Conservation (phyloP, 2,797 vertebrate genomes). For the Arnoldichthys spilopterus region DNA sequence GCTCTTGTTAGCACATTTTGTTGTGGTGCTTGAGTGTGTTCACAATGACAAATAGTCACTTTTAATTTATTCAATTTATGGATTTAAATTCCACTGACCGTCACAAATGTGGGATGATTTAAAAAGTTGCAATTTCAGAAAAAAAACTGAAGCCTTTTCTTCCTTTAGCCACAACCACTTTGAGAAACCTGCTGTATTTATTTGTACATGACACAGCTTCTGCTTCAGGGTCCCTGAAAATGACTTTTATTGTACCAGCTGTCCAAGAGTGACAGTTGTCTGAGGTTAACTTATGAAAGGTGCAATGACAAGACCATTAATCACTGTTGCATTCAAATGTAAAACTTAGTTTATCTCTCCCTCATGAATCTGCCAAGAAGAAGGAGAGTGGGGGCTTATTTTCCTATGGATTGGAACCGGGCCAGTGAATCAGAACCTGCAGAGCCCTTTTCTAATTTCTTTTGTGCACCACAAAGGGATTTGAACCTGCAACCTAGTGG, state of each 20-base stretch:
- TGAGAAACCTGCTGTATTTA: not conserved
- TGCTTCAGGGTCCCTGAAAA: not conserved
- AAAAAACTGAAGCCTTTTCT: not conserved
- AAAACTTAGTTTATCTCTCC: constrained; percentile 1
- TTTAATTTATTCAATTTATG: too few species aligned
- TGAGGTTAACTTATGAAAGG: not conserved
- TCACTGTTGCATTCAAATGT: constrained; percentile 5
- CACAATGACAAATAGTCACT: too few species aligned
- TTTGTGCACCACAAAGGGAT: constrained; percentile 19
- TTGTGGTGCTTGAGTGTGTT: too few species aligned
- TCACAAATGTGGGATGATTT: not conserved
- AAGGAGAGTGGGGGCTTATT: not conserved
- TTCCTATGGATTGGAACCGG: constrained; percentile 14
- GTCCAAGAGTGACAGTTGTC: too few species aligned
- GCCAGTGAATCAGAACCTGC: constrained; percentile 28
- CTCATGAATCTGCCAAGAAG: not conserved
- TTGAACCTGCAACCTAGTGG: constrained; percentile 30
- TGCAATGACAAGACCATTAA: constrained; percentile 8
- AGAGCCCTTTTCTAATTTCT: constrained; percentile 21
- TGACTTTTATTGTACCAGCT: not conserved
- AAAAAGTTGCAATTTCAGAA: not conserved
- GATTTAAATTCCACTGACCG: too few species aligned
- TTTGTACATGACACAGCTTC: not conserved
- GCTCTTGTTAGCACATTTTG: too few species aligned
- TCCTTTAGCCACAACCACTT: not conserved